Evolutionary conservation across 2,888 invertebrate genomes (phyloP).

Genomic region (Camponotus fellah): DNA sequence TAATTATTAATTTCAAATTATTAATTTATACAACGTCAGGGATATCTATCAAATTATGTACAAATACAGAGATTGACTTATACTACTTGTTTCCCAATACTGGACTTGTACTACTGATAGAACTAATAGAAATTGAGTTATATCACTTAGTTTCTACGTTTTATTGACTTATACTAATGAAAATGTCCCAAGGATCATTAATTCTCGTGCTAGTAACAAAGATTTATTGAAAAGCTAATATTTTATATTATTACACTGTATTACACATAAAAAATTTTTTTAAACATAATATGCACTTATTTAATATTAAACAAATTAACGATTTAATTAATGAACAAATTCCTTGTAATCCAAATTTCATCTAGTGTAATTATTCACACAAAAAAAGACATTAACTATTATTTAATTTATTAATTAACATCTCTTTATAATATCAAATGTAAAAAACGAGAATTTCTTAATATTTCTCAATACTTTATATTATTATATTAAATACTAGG

Average conservation of each 20-base stretch:
- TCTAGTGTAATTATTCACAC: neutral
- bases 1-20: too few species aligned
- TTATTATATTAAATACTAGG: neutral
- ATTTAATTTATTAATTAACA: neutral
- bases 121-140: constrained; percentile 2
- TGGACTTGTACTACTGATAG: neutral
- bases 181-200: neutral
- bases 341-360: neutral
- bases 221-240: neutral
- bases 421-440: neutral
- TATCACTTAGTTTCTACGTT: neutral
- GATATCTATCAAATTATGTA: neutral
- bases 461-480: neutral
- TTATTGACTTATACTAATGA: constrained; percentile 13
- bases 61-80: neutral
- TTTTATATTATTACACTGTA: neutral
- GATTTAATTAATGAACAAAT: neutral
- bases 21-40: neutral
- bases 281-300: neutral
- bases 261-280: neutral
- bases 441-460: neutral
- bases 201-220: neutral
- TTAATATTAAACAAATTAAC: neutral
- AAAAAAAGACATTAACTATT: neutral
- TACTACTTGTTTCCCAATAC: neutral